phyloP scores from a whole-genome alignment of 2,888 invertebrate species.

The Oscheius onirici region DNA sequence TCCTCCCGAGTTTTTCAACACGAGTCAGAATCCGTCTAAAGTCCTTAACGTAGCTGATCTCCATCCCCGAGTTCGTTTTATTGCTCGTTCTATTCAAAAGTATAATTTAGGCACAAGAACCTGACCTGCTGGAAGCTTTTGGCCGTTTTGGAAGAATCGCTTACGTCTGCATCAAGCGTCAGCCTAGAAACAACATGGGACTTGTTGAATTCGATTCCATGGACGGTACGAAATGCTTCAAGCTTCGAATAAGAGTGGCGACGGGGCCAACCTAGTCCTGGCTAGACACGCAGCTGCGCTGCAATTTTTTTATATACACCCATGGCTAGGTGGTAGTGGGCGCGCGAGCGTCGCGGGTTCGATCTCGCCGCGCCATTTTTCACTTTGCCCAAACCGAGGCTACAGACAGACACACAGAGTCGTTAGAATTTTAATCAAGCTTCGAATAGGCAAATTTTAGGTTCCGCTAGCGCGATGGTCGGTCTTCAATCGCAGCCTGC shows the following conservation, averaged over 20 bases:
- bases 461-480: slow-evolving; percentile 65
- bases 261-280: too few relatives aligned
- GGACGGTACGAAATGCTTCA: too few relatives aligned
- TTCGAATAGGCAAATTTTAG: too few relatives aligned
- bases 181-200: slow-evolving; percentile 60
- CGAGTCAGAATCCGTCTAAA: slow-evolving; percentile 73
- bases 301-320: too few relatives aligned
- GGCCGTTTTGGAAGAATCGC: slow-evolving; percentile 74
- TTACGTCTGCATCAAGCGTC: slow-evolving; percentile 66
- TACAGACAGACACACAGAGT: too few relatives aligned
- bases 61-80: slow-evolving; percentile 62
- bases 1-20: slow-evolving; percentile 54
- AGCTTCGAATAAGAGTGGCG: too few relatives aligned
- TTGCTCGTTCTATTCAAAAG: neutral
- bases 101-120: slow-evolving; percentile 71
- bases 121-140: slow-evolving; percentile 74
- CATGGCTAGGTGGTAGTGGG: too few relatives aligned
- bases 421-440: too few relatives aligned
- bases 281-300: too few relatives aligned
- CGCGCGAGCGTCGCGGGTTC: too few relatives aligned
- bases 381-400: too few relatives aligned
- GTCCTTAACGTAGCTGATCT: slow-evolving; percentile 75
- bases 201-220: slow-evolving; percentile 68
- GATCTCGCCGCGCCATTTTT: too few relatives aligned
- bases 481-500: slow-evolving; percentile 68